Evolutionary conservation across 2,888 invertebrate species (phyloP), one percentile per base, ranked within the genome.

Genomic region (Sarcophaga subvicina): DNA sequence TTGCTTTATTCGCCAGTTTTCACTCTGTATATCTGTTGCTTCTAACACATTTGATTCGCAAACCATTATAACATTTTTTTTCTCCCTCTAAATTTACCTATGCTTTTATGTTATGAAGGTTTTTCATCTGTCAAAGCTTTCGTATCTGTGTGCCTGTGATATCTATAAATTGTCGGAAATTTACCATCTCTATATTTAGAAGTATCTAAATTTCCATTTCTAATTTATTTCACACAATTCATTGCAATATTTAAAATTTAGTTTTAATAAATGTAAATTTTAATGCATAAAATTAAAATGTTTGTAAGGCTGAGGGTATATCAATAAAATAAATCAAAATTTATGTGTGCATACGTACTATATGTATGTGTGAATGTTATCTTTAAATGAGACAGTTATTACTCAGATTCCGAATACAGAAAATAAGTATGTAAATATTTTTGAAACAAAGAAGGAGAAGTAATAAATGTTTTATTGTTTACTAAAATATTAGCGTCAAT

Each of bases 141-240:
- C n/a, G n/a, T n/a, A n/a, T n/a, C n/a, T n/a, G n/a, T n/a, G n/a
- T n/a, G n/a, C n/a, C n/a, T n/a, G n/a, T n/a, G n/a, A n/a, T n/a
- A n/a, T n/a, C 37, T 8, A 45, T 25, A 62, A 69, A 25, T 70
- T 70, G 25, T 78, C 62, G 4, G 14, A 62, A 63, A 63, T 49
- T n/a, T 67, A 62, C 0, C 69, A 49, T 62, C 60, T 25, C 78
- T 49, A 45, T 27, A 62, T 62, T 78, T n/a, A 62, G 62, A 49
- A 70, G 69, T 62, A 63, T 78, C 62, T 47, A n/a, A 59, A 25
- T 67, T 45, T 22, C 10, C 20, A 69, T 14, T 62, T 78, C 47
- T 63, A 78, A 12, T 54, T 54, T 54, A 54, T 17, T 54, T 54
- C 54, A 14, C 17, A 54, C 17, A 14, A 54, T 17, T 54, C 17